Conservation (phyloP, 2,797 vertebrate species). For the Falco rusticolus region DNA sequence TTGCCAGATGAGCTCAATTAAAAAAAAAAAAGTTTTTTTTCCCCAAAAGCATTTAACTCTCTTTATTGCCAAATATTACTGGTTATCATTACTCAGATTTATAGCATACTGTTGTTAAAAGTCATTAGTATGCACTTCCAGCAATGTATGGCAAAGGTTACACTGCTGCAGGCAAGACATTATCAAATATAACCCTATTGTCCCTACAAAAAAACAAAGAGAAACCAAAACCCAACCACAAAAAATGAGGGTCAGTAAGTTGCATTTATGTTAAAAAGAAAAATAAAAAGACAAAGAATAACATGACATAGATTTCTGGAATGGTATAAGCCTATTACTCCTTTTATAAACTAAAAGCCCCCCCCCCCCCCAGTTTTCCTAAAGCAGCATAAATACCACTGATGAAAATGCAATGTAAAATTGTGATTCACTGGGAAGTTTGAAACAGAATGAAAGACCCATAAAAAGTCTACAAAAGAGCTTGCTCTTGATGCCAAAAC, state of each 20-base stretch:
- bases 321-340: background rate
- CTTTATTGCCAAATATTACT: background rate
- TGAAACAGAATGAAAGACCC: background rate
- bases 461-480: background rate
- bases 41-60: background rate
- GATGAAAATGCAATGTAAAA: background rate
- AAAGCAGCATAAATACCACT: background rate
- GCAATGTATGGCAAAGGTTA: conserved; percentile 11
- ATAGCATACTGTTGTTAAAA: background rate
- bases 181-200: background rate
- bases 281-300: background rate
- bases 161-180: background rate
- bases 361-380: background rate
- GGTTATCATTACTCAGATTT: background rate
- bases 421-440: background rate
- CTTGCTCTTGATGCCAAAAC: background rate
- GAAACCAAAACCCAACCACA: background rate
- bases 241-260: background rate
- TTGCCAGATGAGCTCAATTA: background rate
- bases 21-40: background rate
- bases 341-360: background rate
- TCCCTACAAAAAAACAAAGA: background rate
- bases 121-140: background rate
- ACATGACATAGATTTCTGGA: background rate
- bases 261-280: background rate